Evolutionary conservation across 23 tunicate species (phyloP).

Genomic region (Pegea sp.): DNA sequence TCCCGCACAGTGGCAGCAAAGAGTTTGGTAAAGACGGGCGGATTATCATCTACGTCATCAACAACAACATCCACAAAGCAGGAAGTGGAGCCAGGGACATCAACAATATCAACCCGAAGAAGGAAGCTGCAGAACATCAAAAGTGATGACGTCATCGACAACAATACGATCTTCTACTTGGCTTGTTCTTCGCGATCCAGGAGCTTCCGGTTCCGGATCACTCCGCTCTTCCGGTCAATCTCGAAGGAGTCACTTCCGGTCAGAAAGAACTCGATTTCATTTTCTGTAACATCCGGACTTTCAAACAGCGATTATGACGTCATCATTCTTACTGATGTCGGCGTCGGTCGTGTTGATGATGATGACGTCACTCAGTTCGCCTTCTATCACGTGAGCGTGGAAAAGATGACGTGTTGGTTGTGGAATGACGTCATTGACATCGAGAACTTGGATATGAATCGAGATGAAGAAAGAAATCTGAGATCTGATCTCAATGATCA

Average conservation of each 20-base stretch:
- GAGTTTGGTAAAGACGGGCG: slow-evolving; percentile 41
- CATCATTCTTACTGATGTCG: slow-evolving; percentile 12
- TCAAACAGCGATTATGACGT: background rate
- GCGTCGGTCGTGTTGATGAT: slow-evolving; percentile 13
- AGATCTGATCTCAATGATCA: too few relatives aligned
- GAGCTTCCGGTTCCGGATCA: slow-evolving; percentile 7
- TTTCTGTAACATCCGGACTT: too few relatives aligned
- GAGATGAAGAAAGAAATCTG: background rate
- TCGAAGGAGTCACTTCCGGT: too few relatives aligned
- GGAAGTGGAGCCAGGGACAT: too few relatives aligned
- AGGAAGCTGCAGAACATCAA: background rate
- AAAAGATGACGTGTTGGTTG: slow-evolving; percentile 9
- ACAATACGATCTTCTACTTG: too few relatives aligned
- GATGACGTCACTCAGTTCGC: slow-evolving; percentile 4
- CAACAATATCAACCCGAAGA: too few relatives aligned
- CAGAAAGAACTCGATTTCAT: too few relatives aligned
- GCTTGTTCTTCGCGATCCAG: slow-evolving; percentile 51
- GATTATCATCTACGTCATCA: slow-evolving; percentile 66
- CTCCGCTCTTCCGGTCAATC: slow-evolving; percentile 14
- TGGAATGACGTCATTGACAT: slow-evolving; percentile 49
- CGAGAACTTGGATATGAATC: slow-evolving; percentile 31
- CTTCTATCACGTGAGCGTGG: slow-evolving; percentile 27
- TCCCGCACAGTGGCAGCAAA: slow-evolving; percentile 25
- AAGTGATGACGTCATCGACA: too few relatives aligned
- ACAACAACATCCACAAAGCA: slow-evolving; percentile 30